Evolutionary conservation across 2,113 vertebrate genomes (phyloP).

Genomic region (Embiotoca jacksoni): DNA sequence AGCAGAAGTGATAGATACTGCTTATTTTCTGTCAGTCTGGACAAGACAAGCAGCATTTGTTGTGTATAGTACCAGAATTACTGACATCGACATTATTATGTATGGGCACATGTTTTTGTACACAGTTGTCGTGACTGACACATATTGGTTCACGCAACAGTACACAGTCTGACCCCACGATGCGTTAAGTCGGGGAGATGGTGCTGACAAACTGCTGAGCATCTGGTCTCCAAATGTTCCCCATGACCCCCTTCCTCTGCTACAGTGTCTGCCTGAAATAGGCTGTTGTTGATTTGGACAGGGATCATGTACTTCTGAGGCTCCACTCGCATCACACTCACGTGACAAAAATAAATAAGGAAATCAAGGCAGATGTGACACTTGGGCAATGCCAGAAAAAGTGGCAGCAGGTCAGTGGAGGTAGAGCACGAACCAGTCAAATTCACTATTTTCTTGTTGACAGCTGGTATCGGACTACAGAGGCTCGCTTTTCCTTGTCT

Average conservation of each 20-base stretch:
- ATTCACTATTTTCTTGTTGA: slow-evolving; percentile 68
- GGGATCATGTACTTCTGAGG: slow-evolving; percentile 66
- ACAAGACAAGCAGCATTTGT: slow-evolving; percentile 45
- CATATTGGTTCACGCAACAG: slow-evolving; percentile 60
- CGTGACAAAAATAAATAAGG: slow-evolving; percentile 86
- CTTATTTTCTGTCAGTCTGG: slow-evolving; percentile 15
- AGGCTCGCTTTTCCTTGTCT: slow-evolving; percentile 64
- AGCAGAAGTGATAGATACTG: neutral
- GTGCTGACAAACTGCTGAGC: slow-evolving; percentile 76
- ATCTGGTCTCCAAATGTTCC: slow-evolving; percentile 87
- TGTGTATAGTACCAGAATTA: slow-evolving; percentile 48
- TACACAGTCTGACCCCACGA: slow-evolving; percentile 68
- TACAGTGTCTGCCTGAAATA: slow-evolving; percentile 72
- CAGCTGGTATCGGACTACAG: slow-evolving; percentile 68
- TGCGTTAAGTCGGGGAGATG: slow-evolving; percentile 69
- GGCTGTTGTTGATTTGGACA: slow-evolving; percentile 78
- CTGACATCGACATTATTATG: slow-evolving; percentile 74
- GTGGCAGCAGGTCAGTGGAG: slow-evolving; percentile 64
- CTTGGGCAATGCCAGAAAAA: slow-evolving; percentile 54
- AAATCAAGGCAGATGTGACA: slow-evolving; percentile 75
- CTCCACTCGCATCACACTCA: slow-evolving; percentile 61
- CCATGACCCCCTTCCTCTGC: slow-evolving; percentile 71
- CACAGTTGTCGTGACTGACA: slow-evolving; percentile 70
- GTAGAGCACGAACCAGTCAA: slow-evolving; percentile 54
- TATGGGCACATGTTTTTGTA: slow-evolving; percentile 69